Conservation (phyloP, 2,888 invertebrate species). For the Cylloceria caligata region DNA sequence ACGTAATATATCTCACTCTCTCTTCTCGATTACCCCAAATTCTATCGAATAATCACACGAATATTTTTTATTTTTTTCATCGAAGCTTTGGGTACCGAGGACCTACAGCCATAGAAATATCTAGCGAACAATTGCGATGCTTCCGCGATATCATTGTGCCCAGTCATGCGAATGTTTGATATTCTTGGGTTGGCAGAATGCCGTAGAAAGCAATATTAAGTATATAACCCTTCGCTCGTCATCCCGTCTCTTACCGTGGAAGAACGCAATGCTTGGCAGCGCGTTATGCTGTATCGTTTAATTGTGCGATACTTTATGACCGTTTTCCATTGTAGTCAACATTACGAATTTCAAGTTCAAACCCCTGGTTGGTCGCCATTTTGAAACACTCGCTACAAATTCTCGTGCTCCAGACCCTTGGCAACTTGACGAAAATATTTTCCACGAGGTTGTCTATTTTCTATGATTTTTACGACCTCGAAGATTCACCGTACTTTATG, state of each 20-base stretch:
- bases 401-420: constrained; percentile 14
- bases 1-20: neutral
- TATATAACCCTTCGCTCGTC: constrained; percentile 42
- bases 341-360: constrained; percentile 36
- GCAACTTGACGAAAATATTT: neutral
- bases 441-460: neutral
- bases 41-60: neutral
- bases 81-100: neutral
- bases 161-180: constrained; percentile 65
- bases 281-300: no score
- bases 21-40: neutral
- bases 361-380: constrained; percentile 62
- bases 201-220: constrained; percentile 42
- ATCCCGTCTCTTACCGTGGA: no score
- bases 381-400: constrained; percentile 59
- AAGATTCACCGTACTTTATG: neutral
- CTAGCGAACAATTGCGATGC: constrained; percentile 10
- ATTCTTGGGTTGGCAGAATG: constrained; percentile 66
- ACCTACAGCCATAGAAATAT: neutral
- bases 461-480: neutral
- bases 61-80: neutral
- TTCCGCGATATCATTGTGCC: constrained; percentile 58
- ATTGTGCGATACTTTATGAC: constrained; percentile 46
- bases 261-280: no score
- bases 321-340: constrained; percentile 7